These are phyloP conservation scores for Selenia dentaria DNA, from an alignment of 2,888 invertebrate species.

Conservation along the genomic window DNA sequence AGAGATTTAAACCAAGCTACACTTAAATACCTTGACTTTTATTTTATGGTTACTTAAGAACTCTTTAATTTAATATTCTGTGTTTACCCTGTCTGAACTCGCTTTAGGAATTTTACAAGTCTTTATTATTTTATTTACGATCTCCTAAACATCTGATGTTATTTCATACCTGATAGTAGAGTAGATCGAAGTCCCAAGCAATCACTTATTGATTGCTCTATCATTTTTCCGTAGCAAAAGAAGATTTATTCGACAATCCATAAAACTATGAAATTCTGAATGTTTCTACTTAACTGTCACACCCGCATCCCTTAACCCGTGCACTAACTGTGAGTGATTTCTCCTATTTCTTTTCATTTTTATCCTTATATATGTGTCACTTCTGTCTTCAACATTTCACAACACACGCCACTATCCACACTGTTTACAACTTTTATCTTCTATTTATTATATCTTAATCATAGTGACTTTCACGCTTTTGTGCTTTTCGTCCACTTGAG, in stretches of 20 bases:
- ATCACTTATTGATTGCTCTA: constrained; percentile 65
- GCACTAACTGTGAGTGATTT: constrained; percentile 83
- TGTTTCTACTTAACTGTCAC: constrained; percentile 78
- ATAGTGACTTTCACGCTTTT: constrained; percentile 74
- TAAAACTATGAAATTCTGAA: constrained; percentile 73
- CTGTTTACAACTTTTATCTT: constrained; percentile 77
- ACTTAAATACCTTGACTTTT: constrained; percentile 21
- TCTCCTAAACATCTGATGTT: constrained; percentile 32
- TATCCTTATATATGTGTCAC: constrained; percentile 66
- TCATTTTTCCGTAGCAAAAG: constrained; percentile 74
- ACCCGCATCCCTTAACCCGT: constrained; percentile 78
- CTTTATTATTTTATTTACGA: constrained; percentile 29
- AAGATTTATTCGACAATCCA: constrained; percentile 70
- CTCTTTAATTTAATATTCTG: constrained; percentile 14
- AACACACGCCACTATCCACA: constrained; percentile 80
- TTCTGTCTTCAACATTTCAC: constrained; percentile 72
- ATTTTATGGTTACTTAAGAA: constrained; percentile 20
- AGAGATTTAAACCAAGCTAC: constrained; percentile 19
- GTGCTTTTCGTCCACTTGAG: constrained; percentile 74
- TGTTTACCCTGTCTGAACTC: constrained; percentile 33
- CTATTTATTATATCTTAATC: constrained; percentile 61
- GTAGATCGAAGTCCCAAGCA: constrained; percentile 43
- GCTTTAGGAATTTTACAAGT: constrained; percentile 25
- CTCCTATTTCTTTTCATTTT: constrained; percentile 71
- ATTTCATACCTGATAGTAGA: constrained; percentile 40